A percentile compares a stretch with the other conserved stretches of the same genome.
phyloP scores from a whole-genome alignment of 2,113 vertebrate species.

The Conger conger region DNA sequence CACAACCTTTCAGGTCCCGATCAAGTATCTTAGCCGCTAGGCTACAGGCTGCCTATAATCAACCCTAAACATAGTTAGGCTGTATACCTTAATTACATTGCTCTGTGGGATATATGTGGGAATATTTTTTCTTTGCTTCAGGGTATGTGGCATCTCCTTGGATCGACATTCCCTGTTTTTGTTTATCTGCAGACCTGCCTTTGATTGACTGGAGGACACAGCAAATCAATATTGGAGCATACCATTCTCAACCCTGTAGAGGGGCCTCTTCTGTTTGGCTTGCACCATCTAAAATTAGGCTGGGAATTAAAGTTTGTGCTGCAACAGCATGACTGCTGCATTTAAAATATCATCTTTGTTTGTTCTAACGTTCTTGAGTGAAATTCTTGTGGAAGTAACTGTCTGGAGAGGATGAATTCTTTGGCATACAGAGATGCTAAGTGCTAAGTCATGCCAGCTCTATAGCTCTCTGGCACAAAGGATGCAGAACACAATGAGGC shows the following conservation, averaged over 20 bases:
- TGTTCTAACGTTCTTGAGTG: not conserved
- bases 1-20: too few species aligned
- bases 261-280: not conserved
- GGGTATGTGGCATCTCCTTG: not conserved
- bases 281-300: not conserved
- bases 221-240: not conserved
- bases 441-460: not conserved
- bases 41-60: too few species aligned
- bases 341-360: not conserved
- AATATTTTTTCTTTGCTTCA: not conserved
- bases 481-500: not conserved
- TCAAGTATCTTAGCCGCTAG: too few species aligned
- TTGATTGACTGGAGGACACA: conserved; percentile 11
- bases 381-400: not conserved
- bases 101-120: not conserved
- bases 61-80: too few species aligned
- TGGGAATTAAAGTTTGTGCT: not conserved
- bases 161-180: not conserved
- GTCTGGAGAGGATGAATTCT: not conserved
- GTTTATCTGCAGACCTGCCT: not conserved
- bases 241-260: not conserved
- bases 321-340: not conserved
- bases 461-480: not conserved
- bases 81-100: not conserved
- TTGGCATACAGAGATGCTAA: not conserved